phyloP scores from a whole-genome alignment of 2,113 vertebrate genomes.

The Antigone vipio region DNA sequence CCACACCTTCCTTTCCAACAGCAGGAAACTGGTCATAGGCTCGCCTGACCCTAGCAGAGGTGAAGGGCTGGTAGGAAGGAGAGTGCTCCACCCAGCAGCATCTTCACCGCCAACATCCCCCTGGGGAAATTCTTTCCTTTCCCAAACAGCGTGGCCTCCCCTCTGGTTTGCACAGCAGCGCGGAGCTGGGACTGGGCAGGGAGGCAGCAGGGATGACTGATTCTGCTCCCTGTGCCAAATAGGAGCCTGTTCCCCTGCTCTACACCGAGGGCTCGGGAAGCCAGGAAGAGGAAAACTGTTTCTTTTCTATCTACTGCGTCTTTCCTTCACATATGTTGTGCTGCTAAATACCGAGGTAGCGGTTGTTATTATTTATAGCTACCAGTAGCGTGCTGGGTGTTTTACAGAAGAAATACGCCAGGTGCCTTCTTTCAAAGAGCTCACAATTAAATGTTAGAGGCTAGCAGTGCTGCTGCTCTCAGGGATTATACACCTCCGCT shows the following conservation, averaged over 20 bases:
- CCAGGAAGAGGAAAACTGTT: background rate
- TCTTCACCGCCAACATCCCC: background rate
- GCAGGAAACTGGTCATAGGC: accelerated
- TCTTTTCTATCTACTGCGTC: background rate
- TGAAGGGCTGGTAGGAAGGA: background rate
- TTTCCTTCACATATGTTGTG: background rate
- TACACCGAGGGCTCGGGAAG: accelerated
- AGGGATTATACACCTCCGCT: background rate
- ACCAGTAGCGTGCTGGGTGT: background rate
- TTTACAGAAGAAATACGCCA: background rate
- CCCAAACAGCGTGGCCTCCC: background rate
- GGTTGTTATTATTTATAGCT: conserved; percentile 23
- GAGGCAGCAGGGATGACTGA: background rate
- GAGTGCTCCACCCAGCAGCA: background rate
- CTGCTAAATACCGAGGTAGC: background rate
- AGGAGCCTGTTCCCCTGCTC: background rate
- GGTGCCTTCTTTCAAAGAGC: background rate
- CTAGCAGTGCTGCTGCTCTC: background rate
- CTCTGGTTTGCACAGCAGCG: background rate
- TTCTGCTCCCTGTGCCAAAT: background rate
- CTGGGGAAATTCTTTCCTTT: background rate
- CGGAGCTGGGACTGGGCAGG: background rate
- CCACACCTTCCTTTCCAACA: background rate
- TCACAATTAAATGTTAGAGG: background rate
- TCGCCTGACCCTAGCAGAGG: background rate